A percentile compares a stretch with the other conserved stretches of the same genome.
Evolutionary conservation across 2,113 vertebrate genomes (phyloP).

Genomic region (Nipponia nippon): DNA sequence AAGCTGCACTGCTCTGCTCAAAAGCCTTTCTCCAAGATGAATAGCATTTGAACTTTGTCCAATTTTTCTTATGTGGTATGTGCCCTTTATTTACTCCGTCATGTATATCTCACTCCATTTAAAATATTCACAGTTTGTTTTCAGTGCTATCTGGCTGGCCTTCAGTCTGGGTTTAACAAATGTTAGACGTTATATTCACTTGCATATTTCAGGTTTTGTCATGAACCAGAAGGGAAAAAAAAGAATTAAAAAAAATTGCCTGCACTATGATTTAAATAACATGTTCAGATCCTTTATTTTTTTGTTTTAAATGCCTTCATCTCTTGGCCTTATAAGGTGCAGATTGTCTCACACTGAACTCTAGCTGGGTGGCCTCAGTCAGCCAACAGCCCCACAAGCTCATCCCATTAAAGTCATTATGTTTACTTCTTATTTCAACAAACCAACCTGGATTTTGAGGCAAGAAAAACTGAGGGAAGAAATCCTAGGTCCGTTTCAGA

Average conservation of each 20-base stretch:
- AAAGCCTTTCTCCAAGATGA: slow-evolving; percentile 32
- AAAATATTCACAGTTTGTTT: slow-evolving; percentile 67
- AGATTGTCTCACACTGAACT: slow-evolving; percentile 30
- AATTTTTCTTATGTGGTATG: slow-evolving; percentile 53
- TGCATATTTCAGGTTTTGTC: slow-evolving; percentile 53
- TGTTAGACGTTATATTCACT: slow-evolving; percentile 26
- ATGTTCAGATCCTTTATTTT: slow-evolving; percentile 40
- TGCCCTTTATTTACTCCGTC: slow-evolving; percentile 59
- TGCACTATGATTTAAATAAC: slow-evolving; percentile 49
- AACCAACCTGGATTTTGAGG: slow-evolving; percentile 57
- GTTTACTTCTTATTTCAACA: slow-evolving; percentile 70
- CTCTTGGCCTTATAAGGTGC: slow-evolving; percentile 67
- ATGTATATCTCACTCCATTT: slow-evolving; percentile 66
- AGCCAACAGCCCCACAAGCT: slow-evolving; percentile 42
- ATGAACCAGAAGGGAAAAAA: slow-evolving; percentile 20
- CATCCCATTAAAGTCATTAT: slow-evolving; percentile 62
- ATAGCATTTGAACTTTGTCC: slow-evolving; percentile 52
- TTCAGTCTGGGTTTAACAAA: slow-evolving; percentile 60
- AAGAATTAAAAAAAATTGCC: background rate
- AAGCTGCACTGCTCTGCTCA: background rate
- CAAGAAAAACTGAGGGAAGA: background rate
- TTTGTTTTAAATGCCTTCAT: slow-evolving; percentile 52
- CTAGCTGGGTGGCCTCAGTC: slow-evolving; percentile 65
- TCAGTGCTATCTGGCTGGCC: slow-evolving; percentile 54
- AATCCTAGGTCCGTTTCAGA: background rate